Base-by-base conservation (phyloP, 2,888 invertebrate species). In the Troides helena region DNA sequence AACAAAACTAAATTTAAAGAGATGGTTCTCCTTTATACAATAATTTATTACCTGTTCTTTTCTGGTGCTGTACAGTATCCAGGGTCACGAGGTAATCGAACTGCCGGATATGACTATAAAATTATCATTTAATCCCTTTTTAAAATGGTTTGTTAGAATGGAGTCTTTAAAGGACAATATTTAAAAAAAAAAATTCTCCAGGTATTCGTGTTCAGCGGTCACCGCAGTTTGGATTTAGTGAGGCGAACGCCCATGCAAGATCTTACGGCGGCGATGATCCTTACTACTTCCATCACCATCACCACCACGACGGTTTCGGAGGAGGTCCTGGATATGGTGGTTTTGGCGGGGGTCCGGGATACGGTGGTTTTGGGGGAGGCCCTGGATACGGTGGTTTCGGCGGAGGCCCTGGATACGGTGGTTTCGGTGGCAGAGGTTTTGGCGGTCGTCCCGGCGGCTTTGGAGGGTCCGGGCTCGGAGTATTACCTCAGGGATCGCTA, bases 141-240 rank as follows among this genome's bases (percentile, higher is more conserved):
- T 18, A 10, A 25, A 2, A 25, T 25, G 2, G 23, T 7, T 25
- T 3, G 23, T 59, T 59, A 14, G n/a, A 59, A 25, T 23, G 5
- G 12, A 21, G 3, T 62, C 1, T 62, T 62, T 43, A 62, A 62
- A 21, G n/a, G 21, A 23, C 2, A 23, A 5, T 12, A 46, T 46
- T 46, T 46, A 2, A 4, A 12, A 43, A 12, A 43, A 25, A 53
- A 53, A 2, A n/a, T 64, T 17, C 71, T 71, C 39, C 70, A 74
- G 75, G 68, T 23, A n/a, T 69, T 3, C 72, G 78, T 18, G 64
- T 73, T 65, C 71, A 67, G 17, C 72, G 78, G 8, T 75, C 77
- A 7, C 77, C 79, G 0, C 77, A 78, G 61, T 76, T 75, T 23
- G 73, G 71, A 1, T 72, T 73, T 67, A 73, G 75, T 53, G 73